Evolutionary conservation across 1,140 invertebrate genomes (phyloP).

Genomic region (Nebria ingens): DNA sequence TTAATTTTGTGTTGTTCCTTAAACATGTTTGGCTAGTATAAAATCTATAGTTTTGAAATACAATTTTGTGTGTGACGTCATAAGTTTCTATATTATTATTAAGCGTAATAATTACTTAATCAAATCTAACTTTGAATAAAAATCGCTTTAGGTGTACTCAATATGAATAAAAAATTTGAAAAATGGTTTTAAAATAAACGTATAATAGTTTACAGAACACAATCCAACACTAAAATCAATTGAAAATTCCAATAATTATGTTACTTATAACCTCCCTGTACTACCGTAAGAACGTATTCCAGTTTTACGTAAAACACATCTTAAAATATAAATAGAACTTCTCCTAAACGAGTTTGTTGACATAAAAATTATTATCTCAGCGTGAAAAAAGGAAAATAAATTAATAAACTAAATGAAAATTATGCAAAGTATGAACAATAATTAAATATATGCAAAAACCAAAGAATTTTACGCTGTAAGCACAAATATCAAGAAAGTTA

Average conservation of each 20-base stretch:
- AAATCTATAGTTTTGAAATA: too few species aligned
- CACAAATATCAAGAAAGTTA: background rate
- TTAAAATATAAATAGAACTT: background rate
- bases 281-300: slow-evolving; percentile 5
- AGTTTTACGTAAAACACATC: background rate
- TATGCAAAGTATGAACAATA: background rate
- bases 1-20: too few species aligned
- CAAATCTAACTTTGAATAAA: too few species aligned
- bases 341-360: background rate
- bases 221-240: slow-evolving; percentile 1
- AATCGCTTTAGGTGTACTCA: too few species aligned
- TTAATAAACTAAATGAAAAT: background rate
- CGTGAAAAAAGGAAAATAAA: background rate
- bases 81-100: too few species aligned
- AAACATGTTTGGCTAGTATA: too few species aligned
- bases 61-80: too few species aligned
- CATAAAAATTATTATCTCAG: too few species aligned
- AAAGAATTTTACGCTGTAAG: background rate
- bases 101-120: too few species aligned
- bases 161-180: too few species aligned
- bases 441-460: slow-evolving; percentile 6
- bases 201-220: slow-evolving; percentile 7
- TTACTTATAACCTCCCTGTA: background rate
- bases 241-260: background rate
- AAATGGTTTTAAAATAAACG: too few species aligned